These are phyloP conservation scores for Cairina moschata DNA, from an alignment of 2,113 vertebrate species.

Conservation along the genomic window DNA sequence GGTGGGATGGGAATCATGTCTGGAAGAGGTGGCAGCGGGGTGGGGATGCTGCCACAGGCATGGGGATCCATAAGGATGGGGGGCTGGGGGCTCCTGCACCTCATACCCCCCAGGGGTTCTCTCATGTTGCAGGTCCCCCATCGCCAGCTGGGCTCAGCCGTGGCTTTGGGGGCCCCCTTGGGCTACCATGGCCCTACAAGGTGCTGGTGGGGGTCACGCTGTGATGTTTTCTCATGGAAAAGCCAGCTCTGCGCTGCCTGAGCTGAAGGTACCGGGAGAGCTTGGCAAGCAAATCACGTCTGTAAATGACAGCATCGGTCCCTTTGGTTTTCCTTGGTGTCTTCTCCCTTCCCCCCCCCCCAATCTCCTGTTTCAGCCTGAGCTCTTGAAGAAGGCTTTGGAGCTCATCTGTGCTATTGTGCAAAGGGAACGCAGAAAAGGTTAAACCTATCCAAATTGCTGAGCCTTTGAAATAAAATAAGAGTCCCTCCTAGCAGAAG, in stretches of 20 bases:
- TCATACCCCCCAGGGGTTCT: rapidly evolving
- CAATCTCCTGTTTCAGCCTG: background rate
- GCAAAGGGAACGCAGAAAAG: constrained; percentile 34
- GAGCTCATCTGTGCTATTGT: constrained; percentile 57
- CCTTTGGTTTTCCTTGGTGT: background rate
- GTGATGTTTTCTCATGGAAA: background rate
- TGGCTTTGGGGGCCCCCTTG: background rate
- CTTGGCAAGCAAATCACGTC: constrained; percentile 26
- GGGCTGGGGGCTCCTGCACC: background rate
- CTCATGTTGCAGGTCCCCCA: background rate
- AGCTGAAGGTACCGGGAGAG: background rate
- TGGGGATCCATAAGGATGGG: background rate
- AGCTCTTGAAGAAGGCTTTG: constrained; percentile 18
- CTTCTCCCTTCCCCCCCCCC: background rate
- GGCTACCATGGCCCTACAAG: rapidly evolving
- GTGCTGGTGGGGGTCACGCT: background rate
- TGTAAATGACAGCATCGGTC: background rate
- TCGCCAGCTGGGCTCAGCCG: rapidly evolving
- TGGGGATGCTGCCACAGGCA: too few species aligned
- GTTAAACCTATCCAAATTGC: constrained; percentile 61
- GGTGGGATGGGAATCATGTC: rapidly evolving
- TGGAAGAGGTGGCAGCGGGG: rapidly evolving
- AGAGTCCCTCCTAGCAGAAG: constrained; percentile 32
- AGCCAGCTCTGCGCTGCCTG: background rate
- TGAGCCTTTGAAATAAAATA: constrained; percentile 51